phyloP scores from a whole-genome alignment of 92 coral and sea anemone species.

The Galaxea fascicularis region DNA sequence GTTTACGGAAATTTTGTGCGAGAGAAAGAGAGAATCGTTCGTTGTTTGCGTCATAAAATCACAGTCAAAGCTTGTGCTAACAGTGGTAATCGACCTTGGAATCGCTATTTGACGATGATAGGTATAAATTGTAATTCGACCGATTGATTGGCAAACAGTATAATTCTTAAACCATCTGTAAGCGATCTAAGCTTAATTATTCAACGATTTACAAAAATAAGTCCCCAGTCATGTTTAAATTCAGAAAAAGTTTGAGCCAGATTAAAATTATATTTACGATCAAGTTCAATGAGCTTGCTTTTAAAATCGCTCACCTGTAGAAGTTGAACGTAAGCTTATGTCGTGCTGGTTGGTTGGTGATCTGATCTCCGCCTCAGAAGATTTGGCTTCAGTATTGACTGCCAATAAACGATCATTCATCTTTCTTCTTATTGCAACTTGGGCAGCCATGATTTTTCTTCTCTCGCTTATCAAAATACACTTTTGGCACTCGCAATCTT shows the following conservation, averaged over 20 bases:
- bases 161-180: too few relatives aligned
- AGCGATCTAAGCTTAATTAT: too few relatives aligned
- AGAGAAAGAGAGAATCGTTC: too few relatives aligned
- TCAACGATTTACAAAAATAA: too few relatives aligned
- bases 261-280: not conserved
- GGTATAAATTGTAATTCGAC: too few relatives aligned
- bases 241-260: not conserved
- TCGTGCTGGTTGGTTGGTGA: not conserved
- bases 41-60: too few relatives aligned
- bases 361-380: not conserved
- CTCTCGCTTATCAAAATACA: slow-evolving; percentile 71
- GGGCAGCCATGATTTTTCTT: slow-evolving; percentile 78
- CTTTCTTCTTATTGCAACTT: slow-evolving; percentile 71
- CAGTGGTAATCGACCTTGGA: too few relatives aligned
- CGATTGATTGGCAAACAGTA: too few relatives aligned
- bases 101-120: too few relatives aligned
- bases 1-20: too few relatives aligned
- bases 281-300: not conserved
- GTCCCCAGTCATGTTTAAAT: too few relatives aligned
- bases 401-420: slow-evolving; percentile 35
- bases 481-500: slow-evolving; percentile 65
- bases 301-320: not conserved
- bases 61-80: too few relatives aligned
- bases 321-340: not conserved
- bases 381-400: not conserved